Base-by-base conservation (phyloP, 2,888 invertebrate species). In the Acronicta psi region DNA sequence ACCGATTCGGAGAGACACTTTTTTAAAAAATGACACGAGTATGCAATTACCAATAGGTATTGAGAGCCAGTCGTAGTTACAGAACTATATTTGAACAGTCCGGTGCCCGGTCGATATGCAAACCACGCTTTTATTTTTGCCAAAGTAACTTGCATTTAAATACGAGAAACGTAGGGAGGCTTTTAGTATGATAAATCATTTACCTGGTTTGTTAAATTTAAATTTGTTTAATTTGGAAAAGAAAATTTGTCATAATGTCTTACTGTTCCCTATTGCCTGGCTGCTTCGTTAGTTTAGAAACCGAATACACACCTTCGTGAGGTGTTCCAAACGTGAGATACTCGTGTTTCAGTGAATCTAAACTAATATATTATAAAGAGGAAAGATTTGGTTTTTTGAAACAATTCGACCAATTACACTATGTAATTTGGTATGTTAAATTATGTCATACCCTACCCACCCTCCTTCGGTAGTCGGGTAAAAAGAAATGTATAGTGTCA, bases 21-120 rank as follows among this genome's bases (percentile, higher is more conserved):
- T 58, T 66, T 56, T 53, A 38, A 61, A 79, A 73, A 77, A 49
- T 65, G 38, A 71, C 65, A 71, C 36, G 56, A 54, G 66, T 73
- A 71, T 73, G 62, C 72, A 75, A 76, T 82, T 67, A 73, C 43
- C 40, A 20, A 59, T 58, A 43, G 41, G 20, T 51, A 50, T 57
- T 14, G 34, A 41, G 14, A 57, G 37, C 29, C 25, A n/a, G 44
- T 45, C 14, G 17, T 47, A 45, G 55, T 66, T 44, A 45, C 44
- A 25, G 43, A 52, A 50, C 42, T 70, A 43, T 57, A 45, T 52
- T 58, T 70, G 42, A 36, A 43, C 34, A 34, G 8, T 18, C 25
- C 42, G 16, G 34, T 53, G 8, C 14, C 25, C 42, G 16, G 34
- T 53, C 37, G 36, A 38, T 40, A 41, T 38, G n/a, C 14, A 17